Base-by-base conservation (phyloP, 2,888 invertebrate species). In the Lochmaea capreae region DNA sequence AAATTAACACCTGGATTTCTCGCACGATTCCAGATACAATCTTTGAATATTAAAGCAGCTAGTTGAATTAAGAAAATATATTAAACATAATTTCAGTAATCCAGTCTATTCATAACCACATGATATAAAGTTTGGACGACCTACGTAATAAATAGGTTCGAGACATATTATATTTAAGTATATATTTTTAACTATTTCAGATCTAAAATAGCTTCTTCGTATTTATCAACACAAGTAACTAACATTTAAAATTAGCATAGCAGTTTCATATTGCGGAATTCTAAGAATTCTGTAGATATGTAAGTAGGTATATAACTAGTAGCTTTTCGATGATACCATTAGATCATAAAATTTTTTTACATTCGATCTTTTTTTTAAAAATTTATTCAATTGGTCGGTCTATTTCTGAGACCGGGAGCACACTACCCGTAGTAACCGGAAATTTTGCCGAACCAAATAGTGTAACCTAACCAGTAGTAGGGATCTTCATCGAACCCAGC, bases 161-260 rank as follows among this genome's bases (percentile, higher is more conserved):
- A 10, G 58, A 58, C 58, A 58, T 26, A 58, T 58, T 26, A 26
- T 26, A 26, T 26, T 26, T 26, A 26, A 26, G 26, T 26, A 26
- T 33, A 22, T 58, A 58, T 58, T 58, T 22, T 26, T 58, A 58
- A 58, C 22, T 26, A 58, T 18, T 58, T 22, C 58, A 26, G 18
- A 3, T 22, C 18, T 6, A 58, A 58, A 58, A 58, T 58, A 58
- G 26, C 18, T 22, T 58, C 22, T 26, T 26, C 58, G 6, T 58
- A 26, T 58, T 26, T 26, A 58, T 22, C 58, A 22, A 58, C 58
- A 58, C 58, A 1, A 26, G 58, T 58, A 58, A 58, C 12, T 58
- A 26, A 58, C 26, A 58, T 58, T 58, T 58, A 58, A 58, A 58
- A 58, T 26, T 58, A 26, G 58, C 58, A 22, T 58, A 58, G 26